phyloP scores from a whole-genome alignment of 37 sponge, comb jelly and placozoan genomes.

The Corticium candelabrum region DNA sequence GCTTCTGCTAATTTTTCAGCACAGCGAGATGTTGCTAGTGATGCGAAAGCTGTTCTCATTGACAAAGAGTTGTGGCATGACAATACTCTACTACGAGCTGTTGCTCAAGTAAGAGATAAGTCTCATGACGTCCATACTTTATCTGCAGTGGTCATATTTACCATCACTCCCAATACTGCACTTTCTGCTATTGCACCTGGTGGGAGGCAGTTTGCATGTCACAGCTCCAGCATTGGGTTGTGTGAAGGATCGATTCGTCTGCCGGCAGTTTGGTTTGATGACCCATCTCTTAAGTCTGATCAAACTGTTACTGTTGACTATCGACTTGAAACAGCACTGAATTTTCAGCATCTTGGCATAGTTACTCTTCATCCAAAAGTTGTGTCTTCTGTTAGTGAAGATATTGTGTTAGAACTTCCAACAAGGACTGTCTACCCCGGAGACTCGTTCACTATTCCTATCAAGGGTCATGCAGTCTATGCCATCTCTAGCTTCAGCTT shows the following conservation, averaged over 20 bases:
- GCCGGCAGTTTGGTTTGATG: slow-evolving; percentile 9
- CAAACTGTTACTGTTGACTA: neutral
- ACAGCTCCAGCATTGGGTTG: neutral
- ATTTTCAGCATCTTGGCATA: slow-evolving; percentile 22
- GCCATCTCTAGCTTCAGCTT: slow-evolving; percentile 53
- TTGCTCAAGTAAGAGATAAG: neutral
- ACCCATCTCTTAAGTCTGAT: neutral
- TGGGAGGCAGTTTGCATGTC: neutral
- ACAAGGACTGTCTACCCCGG: slow-evolving; percentile 23
- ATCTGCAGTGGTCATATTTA: neutral
- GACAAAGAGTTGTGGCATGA: slow-evolving; percentile 1
- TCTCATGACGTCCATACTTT: neutral
- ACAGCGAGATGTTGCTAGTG: neutral
- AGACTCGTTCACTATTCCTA: slow-evolving; percentile 27
- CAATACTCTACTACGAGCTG: neutral
- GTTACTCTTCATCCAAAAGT: slow-evolving; percentile 16
- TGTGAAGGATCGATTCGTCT: neutral
- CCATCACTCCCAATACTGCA: neutral
- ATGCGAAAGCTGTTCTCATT: neutral
- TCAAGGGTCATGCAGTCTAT: slow-evolving; percentile 36
- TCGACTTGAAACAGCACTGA: slow-evolving; percentile 5
- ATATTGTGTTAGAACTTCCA: slow-evolving; percentile 40
- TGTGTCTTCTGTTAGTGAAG: neutral
- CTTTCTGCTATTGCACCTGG: neutral
- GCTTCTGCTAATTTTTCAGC: neutral